phyloP scores from a whole-genome alignment of 2,888 invertebrate species.

The Drosophila putrida region DNA sequence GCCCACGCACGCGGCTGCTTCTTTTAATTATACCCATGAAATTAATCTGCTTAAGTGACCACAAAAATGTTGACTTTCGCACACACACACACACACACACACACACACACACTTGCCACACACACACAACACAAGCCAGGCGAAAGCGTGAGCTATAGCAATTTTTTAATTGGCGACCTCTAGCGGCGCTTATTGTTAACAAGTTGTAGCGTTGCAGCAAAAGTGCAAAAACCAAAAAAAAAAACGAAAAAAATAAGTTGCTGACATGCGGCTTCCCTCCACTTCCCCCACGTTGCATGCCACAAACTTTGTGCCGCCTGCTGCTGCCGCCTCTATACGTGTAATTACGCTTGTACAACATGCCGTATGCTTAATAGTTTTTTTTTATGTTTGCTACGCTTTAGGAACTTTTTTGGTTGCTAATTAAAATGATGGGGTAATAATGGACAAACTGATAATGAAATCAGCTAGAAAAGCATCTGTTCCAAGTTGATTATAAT shows the following conservation, averaged over 20 bases:
- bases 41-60: constrained; percentile 81
- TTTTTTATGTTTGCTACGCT: constrained; percentile 11
- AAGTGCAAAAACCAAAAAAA: constrained; percentile 15
- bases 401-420: constrained; percentile 20
- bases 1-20: constrained; percentile 54
- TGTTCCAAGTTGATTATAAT: not conserved
- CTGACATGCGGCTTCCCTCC: constrained; percentile 57
- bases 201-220: constrained; percentile 58
- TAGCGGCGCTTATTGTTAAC: constrained; percentile 74
- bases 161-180: constrained; percentile 72
- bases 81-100: constrained; percentile 32
- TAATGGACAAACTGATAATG: constrained; percentile 17
- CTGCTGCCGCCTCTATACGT: constrained; percentile 37
- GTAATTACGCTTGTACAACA: constrained; percentile 75
- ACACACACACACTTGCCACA: constrained; percentile 19
- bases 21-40: constrained; percentile 78
- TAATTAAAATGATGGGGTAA: constrained; percentile 20
- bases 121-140: not conserved
- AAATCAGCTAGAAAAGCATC: constrained; percentile 26
- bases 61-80: constrained; percentile 78
- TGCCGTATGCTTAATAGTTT: constrained; percentile 72
- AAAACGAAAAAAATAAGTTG: constrained; percentile 33
- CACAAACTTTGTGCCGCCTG: constrained; percentile 1
- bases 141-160: constrained; percentile 19
- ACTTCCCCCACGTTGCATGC: not conserved